These are phyloP conservation scores for Laticauda laticaudata DNA, from an alignment of 2,113 vertebrate genomes.

Conservation along the genomic window DNA sequence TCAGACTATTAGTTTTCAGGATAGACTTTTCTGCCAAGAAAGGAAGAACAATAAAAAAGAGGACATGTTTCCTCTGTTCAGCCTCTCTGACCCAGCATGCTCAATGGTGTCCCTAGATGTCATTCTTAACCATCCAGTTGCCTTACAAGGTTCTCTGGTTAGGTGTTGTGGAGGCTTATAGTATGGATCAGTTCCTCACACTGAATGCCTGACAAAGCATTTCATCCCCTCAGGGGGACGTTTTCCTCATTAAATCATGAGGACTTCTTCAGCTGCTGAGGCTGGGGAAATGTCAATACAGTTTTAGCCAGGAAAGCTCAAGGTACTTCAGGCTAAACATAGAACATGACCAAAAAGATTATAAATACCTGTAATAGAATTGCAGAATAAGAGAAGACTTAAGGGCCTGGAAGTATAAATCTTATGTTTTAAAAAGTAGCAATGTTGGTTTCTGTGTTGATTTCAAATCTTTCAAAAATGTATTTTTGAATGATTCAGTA, in stretches of 20 bases:
- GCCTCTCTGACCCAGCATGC: conserved; percentile 40
- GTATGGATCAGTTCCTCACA: conserved; percentile 10
- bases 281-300: not conserved
- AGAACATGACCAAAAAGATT: not conserved
- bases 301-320: not conserved
- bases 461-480: not conserved
- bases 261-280: not conserved
- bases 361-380: not conserved
- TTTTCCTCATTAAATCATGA: not conserved
- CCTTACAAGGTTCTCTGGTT: conserved; percentile 54
- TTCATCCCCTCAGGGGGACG: conserved; percentile 1
- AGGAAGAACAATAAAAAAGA: not conserved
- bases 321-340: conserved; percentile 16
- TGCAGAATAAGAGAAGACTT: not conserved
- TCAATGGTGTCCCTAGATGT: conserved; percentile 50
- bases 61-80: conserved; percentile 25
- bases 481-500: not conserved
- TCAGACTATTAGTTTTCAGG: conserved; percentile 29
- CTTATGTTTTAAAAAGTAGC: not conserved
- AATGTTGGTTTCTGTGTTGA: not conserved
- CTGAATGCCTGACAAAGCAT: not conserved
- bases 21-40: conserved; percentile 48
- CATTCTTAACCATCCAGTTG: conserved; percentile 37
- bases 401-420: not conserved
- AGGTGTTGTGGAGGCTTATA: conserved; percentile 33